These are phyloP conservation scores for Serranus cabrilla DNA, from an alignment of 2,797 vertebrate genomes.

Conservation along the genomic window DNA sequence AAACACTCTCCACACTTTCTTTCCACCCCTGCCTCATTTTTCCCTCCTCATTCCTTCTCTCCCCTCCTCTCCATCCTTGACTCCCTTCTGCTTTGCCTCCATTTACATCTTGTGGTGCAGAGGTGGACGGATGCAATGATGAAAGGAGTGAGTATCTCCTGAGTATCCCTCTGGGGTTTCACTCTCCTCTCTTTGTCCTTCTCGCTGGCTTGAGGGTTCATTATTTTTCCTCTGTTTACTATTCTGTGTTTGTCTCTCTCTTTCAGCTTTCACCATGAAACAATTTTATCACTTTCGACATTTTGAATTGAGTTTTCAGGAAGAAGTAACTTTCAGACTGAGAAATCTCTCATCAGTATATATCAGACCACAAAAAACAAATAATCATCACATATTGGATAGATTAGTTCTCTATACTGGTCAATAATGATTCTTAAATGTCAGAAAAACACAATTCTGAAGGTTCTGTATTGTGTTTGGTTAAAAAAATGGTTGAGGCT, in stretches of 20 bases:
- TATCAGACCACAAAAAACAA: background rate
- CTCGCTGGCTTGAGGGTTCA: constrained; percentile 28
- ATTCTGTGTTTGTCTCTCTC: constrained; percentile 21
- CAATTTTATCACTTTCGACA: constrained; percentile 7
- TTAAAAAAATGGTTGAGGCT: background rate
- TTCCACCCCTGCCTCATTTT: background rate
- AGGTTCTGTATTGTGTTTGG: background rate
- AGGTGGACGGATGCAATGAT: constrained; percentile 36
- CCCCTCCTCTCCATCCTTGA: background rate
- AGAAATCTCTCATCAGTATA: background rate
- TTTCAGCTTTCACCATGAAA: constrained; percentile 8
- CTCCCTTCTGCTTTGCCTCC: constrained; percentile 5
- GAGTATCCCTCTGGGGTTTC: constrained; percentile 26
- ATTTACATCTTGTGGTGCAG: constrained; percentile 45
- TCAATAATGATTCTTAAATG: constrained; percentile 2
- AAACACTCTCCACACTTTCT: constrained; percentile 15
- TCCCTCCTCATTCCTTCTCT: background rate
- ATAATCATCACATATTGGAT: background rate
- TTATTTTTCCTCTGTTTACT: constrained; percentile 31
- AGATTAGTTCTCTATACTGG: background rate
- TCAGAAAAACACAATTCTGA: background rate
- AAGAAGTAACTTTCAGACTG: background rate
- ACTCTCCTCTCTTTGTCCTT: constrained; percentile 42
- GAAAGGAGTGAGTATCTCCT: constrained; percentile 43
- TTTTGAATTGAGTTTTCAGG: constrained; percentile 8